These are phyloP conservation scores for Nylanderia fulva DNA, from an alignment of 1,140 invertebrate genomes.

Conservation along the genomic window DNA sequence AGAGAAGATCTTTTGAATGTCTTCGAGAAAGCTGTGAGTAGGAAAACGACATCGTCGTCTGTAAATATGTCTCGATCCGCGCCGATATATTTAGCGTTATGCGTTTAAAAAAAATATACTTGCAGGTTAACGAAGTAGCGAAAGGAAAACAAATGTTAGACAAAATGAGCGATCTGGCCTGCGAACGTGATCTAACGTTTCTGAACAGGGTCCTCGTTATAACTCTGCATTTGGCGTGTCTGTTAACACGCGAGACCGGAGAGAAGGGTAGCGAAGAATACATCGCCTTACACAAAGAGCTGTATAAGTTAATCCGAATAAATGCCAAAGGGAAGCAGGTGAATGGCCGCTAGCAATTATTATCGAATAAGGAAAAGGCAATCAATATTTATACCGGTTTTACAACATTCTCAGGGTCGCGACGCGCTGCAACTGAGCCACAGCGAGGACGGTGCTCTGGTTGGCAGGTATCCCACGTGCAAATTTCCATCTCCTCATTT, in stretches of 20 bases:
- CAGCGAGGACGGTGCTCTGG: slow-evolving; percentile 86
- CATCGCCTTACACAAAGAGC: slow-evolving; percentile 87
- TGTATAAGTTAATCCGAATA: slow-evolving; percentile 92
- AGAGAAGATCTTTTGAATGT: slow-evolving; percentile 94
- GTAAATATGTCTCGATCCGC: not conserved
- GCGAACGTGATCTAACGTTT: slow-evolving; percentile 90
- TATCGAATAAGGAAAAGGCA: not conserved
- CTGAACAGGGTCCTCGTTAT: slow-evolving; percentile 95
- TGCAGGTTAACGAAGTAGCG: slow-evolving; percentile 85
- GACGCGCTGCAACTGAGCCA: slow-evolving; percentile 95
- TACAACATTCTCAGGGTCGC: slow-evolving; percentile 87
- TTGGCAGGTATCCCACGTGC: slow-evolving; percentile 91
- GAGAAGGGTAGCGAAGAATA: slow-evolving; percentile 86
- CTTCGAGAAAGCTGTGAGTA: slow-evolving; percentile 91
- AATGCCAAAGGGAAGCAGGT: slow-evolving; percentile 87
- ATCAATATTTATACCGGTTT: not conserved
- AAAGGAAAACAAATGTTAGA: slow-evolving; percentile 84
- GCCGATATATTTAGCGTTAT: not conserved
- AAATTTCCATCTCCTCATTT: slow-evolving; percentile 92
- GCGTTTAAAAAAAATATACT: slow-evolving; percentile 22
- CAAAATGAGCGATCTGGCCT: slow-evolving; percentile 85
- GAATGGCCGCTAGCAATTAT: slow-evolving; percentile 8
- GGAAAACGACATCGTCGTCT: not conserved
- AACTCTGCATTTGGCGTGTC: slow-evolving; percentile 92
- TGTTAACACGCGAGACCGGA: slow-evolving; percentile 89